Evolutionary conservation across 2,888 invertebrate genomes (phyloP), one percentile per base, ranked within the genome.

Genomic region (Anthrax anthrax): DNA sequence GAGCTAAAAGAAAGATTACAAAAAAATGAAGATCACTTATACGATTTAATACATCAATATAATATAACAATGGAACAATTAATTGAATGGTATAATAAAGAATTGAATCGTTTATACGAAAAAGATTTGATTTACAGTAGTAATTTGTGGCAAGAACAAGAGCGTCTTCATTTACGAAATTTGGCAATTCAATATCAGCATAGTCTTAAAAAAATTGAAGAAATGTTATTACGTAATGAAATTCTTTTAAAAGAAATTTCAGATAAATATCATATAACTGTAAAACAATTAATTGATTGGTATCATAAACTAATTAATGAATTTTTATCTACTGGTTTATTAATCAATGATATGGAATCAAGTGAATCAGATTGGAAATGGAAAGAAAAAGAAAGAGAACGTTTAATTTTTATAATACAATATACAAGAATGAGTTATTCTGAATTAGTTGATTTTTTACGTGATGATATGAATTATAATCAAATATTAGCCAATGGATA

Each of bases 281-380:
- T 66, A 39, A 65, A 64, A 17, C 66, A 65, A 34, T 52, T 65
- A 6, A 64, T 64, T 46, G 58, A 60, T 19, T 65, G 65, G 65
- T 66, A 65, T 32, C 29, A 1, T 32, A 12, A 9, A 32, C 12
- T 32, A 4, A 5, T 32, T 12, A 32, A 32, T 32, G 29, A 32
- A 4, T 32, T 12, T 32, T 32, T 32, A 32, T 32, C 29, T 4
- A 32, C 9, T 3, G 12, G 12, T 12, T 12, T 32, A 32, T 12
- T 32, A 12, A 5, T 32, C 8, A 32, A 32, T 32, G 29, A 32
- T 32, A 3, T 32, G 12, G 29, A 12, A 4, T 12, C 4, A 1
- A 37, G 42, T 2, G 3, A 37, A 38, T 34, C 37, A 18, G 41
- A 48, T 13, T 47, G 47, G 32, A 56, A 51, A 6, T 65, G 65